Base-by-base conservation (phyloP, 92 coral and sea anemone species). In the Epizoanthus ramosus region DNA sequence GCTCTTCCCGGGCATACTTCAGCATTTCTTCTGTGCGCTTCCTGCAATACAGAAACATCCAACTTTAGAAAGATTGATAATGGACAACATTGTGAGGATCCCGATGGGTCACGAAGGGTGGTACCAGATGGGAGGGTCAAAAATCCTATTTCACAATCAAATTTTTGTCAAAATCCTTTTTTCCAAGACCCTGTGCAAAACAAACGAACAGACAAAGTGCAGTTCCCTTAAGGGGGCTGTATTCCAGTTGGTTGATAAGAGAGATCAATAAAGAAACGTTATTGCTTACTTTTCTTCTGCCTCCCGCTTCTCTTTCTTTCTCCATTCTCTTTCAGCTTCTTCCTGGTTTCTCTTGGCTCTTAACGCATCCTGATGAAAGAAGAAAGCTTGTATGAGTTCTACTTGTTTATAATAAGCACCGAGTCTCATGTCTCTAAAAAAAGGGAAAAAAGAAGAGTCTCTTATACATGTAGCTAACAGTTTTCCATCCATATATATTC, bases 331-430 rank as follows among this genome's bases (percentile, higher is more conserved):
- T 63, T 95, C 98, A 24, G 98, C 98, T 63, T 95, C 98, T 41
- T 95, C 98, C 80, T 95, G 98, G 60, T 95, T 95, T 68, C 98
- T 84, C 65, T 95, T 95, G 39, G 98, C 98, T 88, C 98, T 90
- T 14, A 93, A 74, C 15, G 98, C 98, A 82, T 95, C 98, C 92
- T 92, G 73, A 6, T 2, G 57, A 25, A 19, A 13, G 2, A 79
- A 67, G 31, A 12, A 47, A 47, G 15, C 54, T 47, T 47, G 54
- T 10, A 9, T 47, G 7, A 47, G 54, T 47, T 47, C 1, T 12
- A 8, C 2, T 4, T 8, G 28, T 28, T 37, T 65, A 15, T 37
- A 65, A 25, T 7, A 65, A 28, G 24, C 31, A 28, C 45, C 1
- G 6, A 47, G 3, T 25, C 31, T 37, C 6, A 3, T 65, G 28